Conservation (phyloP, 2,888 invertebrate species). For the Aquatica leii region DNA sequence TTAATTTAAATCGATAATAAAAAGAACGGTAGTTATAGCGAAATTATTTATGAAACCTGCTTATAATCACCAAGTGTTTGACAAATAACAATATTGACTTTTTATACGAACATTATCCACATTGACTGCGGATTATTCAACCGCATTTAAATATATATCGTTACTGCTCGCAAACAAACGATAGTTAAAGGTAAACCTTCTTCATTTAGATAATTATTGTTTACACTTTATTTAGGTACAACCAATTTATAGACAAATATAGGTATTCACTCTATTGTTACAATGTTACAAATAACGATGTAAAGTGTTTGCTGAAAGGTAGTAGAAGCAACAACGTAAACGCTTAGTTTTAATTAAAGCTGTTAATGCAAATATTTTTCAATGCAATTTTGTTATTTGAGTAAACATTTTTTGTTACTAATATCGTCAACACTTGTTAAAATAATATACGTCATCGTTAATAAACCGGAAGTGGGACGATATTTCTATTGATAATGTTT, state of each 20-base stretch:
- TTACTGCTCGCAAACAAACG: conserved; percentile 43
- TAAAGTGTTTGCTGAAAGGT: conserved; percentile 24
- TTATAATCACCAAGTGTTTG: conserved; percentile 55
- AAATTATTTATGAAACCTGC: conserved; percentile 50
- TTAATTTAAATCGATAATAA: conserved; percentile 33
- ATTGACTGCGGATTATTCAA: conserved; percentile 47
- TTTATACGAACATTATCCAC: conserved; percentile 49
- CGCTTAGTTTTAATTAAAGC: conserved; percentile 12
- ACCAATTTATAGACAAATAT: conserved; percentile 45
- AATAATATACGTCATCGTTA: too few relatives aligned
- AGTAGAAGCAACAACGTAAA: conserved; percentile 2
- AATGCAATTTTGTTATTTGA: not conserved
- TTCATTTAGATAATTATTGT: conserved; percentile 46
- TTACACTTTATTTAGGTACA: conserved; percentile 43
- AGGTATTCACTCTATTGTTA: conserved; percentile 27
- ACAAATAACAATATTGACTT: conserved; percentile 59
- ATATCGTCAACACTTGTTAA: not conserved
- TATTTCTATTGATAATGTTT: too few relatives aligned
- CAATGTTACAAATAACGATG: conserved; percentile 22
- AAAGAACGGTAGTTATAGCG: conserved; percentile 40
- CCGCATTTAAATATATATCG: conserved; percentile 46
- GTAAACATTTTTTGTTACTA: not conserved
- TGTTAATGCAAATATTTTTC: conserved; percentile 12
- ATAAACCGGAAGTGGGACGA: too few relatives aligned
- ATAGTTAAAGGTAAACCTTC: conserved; percentile 42